These are phyloP conservation scores for Drosophila koepferae DNA, from an alignment of 2,888 invertebrate genomes.

Conservation along the genomic window DNA sequence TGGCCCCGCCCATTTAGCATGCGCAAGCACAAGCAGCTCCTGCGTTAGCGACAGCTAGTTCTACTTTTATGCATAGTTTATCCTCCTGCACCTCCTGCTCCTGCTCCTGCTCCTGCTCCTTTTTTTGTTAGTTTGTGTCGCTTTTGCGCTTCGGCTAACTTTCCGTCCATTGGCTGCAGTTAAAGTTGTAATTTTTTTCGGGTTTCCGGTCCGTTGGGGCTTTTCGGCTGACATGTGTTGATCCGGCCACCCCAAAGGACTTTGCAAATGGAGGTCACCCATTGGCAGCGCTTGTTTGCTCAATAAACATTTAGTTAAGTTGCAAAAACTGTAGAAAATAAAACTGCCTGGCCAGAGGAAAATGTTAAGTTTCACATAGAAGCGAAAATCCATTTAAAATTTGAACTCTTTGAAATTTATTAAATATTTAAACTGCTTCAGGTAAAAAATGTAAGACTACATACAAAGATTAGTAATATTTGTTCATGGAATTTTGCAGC, in stretches of 20 bases:
- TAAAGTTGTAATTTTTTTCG: conserved; percentile 41
- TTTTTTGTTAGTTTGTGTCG: conserved; percentile 14
- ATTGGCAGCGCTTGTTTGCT: conserved; percentile 35
- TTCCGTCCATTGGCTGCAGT: conserved; percentile 55
- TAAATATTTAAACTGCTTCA: background rate
- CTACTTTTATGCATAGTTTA: conserved; percentile 10
- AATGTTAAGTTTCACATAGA: background rate
- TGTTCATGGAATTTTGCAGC: background rate
- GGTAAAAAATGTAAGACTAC: too few species aligned
- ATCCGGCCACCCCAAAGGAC: conserved; percentile 35
- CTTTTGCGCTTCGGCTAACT: conserved; percentile 33
- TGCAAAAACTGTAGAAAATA: conserved; percentile 3
- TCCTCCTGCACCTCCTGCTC: background rate
- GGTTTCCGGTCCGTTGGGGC: conserved; percentile 35
- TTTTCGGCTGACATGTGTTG: conserved; percentile 38
- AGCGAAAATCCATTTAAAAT: background rate
- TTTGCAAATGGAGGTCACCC: conserved; percentile 33
- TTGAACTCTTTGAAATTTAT: background rate
- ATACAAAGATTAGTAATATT: background rate
- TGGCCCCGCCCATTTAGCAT: conserved; percentile 3
- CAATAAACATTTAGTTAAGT: conserved; percentile 38
- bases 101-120: background rate
- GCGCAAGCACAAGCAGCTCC: conserved; percentile 14
- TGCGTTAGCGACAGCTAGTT: conserved; percentile 1
- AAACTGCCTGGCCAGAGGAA: background rate